Conservation (phyloP, 2,113 vertebrate species). For the Salvelinus alpinus region DNA sequence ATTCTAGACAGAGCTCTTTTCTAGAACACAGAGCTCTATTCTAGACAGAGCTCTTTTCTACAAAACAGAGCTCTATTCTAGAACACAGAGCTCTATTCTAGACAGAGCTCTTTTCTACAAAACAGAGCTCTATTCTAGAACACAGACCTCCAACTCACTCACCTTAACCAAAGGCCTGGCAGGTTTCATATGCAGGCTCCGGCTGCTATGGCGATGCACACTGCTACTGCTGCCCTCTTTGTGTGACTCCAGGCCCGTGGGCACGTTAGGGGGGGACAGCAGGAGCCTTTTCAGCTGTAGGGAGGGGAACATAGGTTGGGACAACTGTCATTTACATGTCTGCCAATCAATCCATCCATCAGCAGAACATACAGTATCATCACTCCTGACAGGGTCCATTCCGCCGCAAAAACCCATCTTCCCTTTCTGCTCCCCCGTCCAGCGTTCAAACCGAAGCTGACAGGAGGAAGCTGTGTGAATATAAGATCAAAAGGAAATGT, state of each 20-base stretch:
- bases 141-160: no score
- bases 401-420: background rate
- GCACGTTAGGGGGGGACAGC: slow-evolving; percentile 83
- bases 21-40: no score
- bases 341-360: slow-evolving; percentile 9
- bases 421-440: background rate
- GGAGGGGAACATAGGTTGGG: slow-evolving; percentile 12
- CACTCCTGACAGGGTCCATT: background rate
- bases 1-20: no score
- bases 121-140: no score
- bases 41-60: no score
- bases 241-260: slow-evolving; percentile 76
- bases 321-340: slow-evolving; percentile 45
- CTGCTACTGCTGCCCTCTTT: slow-evolving; percentile 76
- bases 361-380: slow-evolving; percentile 17
- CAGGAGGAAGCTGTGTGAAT: background rate
- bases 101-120: no score
- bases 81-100: no score
- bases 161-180: slow-evolving; percentile 85
- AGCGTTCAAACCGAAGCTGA: background rate
- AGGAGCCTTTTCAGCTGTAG: slow-evolving; percentile 89
- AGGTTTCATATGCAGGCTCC: slow-evolving; percentile 77
- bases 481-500: background rate
- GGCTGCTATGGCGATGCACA: slow-evolving; percentile 72
- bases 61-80: no score